A percentile compares a stretch with the other conserved stretches of the same genome.
These are phyloP conservation scores for Porites evermanni DNA, from an alignment of 92 coral and sea anemone species.

Conservation along the genomic window DNA sequence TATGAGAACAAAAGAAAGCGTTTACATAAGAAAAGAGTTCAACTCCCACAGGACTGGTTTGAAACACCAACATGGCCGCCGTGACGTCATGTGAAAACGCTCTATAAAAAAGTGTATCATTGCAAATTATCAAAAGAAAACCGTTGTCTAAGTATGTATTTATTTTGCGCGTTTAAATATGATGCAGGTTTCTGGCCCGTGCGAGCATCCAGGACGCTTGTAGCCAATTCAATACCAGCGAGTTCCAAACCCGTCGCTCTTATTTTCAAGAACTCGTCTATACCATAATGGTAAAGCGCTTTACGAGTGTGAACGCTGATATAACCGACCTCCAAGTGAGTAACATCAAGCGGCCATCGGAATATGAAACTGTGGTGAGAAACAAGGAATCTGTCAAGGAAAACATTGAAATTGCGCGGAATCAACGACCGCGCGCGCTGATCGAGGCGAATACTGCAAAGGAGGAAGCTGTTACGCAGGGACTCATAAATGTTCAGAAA, in stretches of 20 bases:
- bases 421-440: slow-evolving; percentile 82
- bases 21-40: too few species aligned
- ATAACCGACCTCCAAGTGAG: slow-evolving; percentile 81
- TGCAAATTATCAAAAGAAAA: background rate
- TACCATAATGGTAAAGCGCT: slow-evolving; percentile 66
- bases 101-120: too few species aligned
- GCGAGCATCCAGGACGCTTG: slow-evolving; percentile 86
- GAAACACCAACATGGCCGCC: too few species aligned
- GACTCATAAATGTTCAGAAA: slow-evolving; percentile 66
- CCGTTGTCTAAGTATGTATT: background rate
- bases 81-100: too few species aligned
- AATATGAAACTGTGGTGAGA: slow-evolving; percentile 78
- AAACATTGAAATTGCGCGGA: slow-evolving; percentile 75
- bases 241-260: slow-evolving; percentile 81
- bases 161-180: too few species aligned
- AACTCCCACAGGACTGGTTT: too few species aligned
- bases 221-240: slow-evolving; percentile 90
- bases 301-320: slow-evolving; percentile 69
- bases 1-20: too few species aligned
- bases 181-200: slow-evolving; percentile 60
- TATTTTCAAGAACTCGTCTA: slow-evolving; percentile 74
- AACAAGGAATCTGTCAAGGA: slow-evolving; percentile 88
- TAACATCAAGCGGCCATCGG: slow-evolving; percentile 69
- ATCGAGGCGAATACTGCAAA: slow-evolving; percentile 71
- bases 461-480: slow-evolving; percentile 79